Evolutionary conservation across 2,888 invertebrate genomes (phyloP).

Genomic region (Hirtodrosophila confusa): DNA sequence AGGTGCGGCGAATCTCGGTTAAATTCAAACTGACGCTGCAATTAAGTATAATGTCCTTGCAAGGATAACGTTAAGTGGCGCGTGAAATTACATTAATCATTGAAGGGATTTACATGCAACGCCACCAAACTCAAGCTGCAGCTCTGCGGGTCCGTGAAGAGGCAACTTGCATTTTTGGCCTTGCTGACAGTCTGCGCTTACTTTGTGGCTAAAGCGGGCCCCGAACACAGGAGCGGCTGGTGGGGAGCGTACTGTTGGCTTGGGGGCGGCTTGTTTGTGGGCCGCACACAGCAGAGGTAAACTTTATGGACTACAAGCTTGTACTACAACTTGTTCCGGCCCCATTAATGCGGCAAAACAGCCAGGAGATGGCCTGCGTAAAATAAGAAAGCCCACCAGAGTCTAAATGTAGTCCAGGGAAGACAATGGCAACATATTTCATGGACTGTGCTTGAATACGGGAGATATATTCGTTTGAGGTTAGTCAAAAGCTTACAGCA

Average conservation of each 20-base stretch:
- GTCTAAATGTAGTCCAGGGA: conserved; percentile 4
- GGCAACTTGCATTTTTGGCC: conserved; percentile 42
- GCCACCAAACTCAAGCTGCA: conserved; percentile 4
- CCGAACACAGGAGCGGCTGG: neutral
- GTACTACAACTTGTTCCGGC: conserved; percentile 11
- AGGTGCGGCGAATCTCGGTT: conserved; percentile 56
- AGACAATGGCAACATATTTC: neutral
- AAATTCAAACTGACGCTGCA: conserved; percentile 81
- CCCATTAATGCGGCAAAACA: conserved; percentile 4
- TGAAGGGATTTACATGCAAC: conserved; percentile 81
- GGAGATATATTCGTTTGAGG: too few relatives aligned
- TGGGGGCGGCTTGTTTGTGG: conserved; percentile 19
- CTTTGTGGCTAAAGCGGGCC: conserved; percentile 24
- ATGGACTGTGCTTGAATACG: too few relatives aligned
- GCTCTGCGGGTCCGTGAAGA: conserved; percentile 3
- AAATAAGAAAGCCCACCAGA: neutral
- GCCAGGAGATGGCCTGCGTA: neutral
- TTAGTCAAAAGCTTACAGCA: too few relatives aligned
- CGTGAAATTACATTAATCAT: conserved; percentile 84
- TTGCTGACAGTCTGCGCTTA: conserved; percentile 35
- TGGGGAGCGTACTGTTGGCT: too few relatives aligned
- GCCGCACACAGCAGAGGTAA: conserved; percentile 4
- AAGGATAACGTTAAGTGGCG: conserved; percentile 83
- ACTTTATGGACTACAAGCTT: conserved; percentile 15
- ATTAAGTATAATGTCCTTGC: conserved; percentile 83